Percentiles rank a stretch among this genome's conserved stretches.
Conservation (phyloP, 2,113 vertebrate genomes). For the Solea solea region DNA sequence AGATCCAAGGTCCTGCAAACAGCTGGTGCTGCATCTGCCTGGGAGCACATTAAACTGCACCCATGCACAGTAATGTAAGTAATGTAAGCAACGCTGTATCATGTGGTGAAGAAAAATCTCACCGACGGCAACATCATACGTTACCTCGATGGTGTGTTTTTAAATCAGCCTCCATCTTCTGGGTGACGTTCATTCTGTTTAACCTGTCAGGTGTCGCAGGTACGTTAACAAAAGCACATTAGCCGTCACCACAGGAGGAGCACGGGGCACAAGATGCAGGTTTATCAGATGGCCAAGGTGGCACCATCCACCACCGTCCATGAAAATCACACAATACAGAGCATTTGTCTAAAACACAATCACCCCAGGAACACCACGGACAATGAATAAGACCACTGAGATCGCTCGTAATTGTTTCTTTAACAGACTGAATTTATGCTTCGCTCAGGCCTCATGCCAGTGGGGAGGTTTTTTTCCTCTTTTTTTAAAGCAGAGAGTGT, state of each 20-base stretch:
- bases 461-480: neutral
- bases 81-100: constrained; percentile 24
- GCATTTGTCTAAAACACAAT: constrained; percentile 47
- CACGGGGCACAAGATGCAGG: constrained; percentile 44
- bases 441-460: constrained; percentile 1
- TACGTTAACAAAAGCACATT: constrained; percentile 66
- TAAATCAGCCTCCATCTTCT: neutral
- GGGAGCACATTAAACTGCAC: constrained; percentile 38
- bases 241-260: constrained; percentile 59
- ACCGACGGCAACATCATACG: neutral
- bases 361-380: constrained; percentile 26
- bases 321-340: constrained; percentile 35
- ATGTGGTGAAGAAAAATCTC: constrained; percentile 35
- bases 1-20: constrained; percentile 61
- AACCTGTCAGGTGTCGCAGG: constrained; percentile 41
- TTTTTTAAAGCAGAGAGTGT: constrained; percentile 25
- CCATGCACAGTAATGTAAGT: constrained; percentile 40
- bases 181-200: constrained; percentile 39
- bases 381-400: constrained; percentile 30
- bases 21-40: constrained; percentile 68
- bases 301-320: constrained; percentile 54
- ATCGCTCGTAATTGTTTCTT: constrained; percentile 45
- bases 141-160: neutral
- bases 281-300: constrained; percentile 48
- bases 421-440: constrained; percentile 44